These are phyloP conservation scores for Romanomermis culicivorax DNA, from an alignment of 2,888 invertebrate genomes.

Conservation along the genomic window DNA sequence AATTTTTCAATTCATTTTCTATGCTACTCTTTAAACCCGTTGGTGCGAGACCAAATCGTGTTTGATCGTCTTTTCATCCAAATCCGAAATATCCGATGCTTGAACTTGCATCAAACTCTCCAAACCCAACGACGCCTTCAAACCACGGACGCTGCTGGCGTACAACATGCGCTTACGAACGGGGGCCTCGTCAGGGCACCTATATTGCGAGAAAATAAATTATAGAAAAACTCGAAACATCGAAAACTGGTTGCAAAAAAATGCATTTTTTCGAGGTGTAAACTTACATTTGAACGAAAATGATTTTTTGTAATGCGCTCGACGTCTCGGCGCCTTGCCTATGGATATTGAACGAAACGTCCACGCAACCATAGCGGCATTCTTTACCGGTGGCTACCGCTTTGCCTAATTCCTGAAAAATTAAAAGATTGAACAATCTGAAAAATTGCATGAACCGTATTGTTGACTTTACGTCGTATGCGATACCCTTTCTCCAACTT, in stretches of 20 bases:
- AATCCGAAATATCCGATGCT: slow-evolving; percentile 26
- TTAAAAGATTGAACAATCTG: neutral
- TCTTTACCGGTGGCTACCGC: slow-evolving; percentile 24
- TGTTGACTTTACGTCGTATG: too few species aligned
- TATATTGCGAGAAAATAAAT: slow-evolving; percentile 17
- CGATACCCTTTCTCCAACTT: too few species aligned
- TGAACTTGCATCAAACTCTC: slow-evolving; percentile 27
- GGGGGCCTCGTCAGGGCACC: slow-evolving; percentile 28
- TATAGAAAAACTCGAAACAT: too few species aligned
- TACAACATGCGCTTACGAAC: slow-evolving; percentile 28
- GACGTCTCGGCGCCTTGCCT: slow-evolving; percentile 27
- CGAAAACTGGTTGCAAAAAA: too few species aligned
- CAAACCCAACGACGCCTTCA: slow-evolving; percentile 26
- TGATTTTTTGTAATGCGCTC: slow-evolving; percentile 20
- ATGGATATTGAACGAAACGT: slow-evolving; percentile 26
- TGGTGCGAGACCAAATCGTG: slow-evolving; percentile 26
- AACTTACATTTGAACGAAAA: slow-evolving; percentile 28
- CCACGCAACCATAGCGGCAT: slow-evolving; percentile 27
- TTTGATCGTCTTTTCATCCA: slow-evolving; percentile 28
- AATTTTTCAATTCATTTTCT: too few species aligned
- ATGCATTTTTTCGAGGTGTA: neutral
- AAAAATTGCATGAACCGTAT: neutral
- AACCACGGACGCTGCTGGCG: slow-evolving; percentile 27
- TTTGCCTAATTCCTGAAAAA: slow-evolving; percentile 17
- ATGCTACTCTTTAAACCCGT: slow-evolving; percentile 14